A percentile compares a stretch with the other conserved stretches of the same genome.
These are phyloP conservation scores for Indri indri DNA, from an alignment of 2,113 vertebrate genomes.

Conservation along the genomic window DNA sequence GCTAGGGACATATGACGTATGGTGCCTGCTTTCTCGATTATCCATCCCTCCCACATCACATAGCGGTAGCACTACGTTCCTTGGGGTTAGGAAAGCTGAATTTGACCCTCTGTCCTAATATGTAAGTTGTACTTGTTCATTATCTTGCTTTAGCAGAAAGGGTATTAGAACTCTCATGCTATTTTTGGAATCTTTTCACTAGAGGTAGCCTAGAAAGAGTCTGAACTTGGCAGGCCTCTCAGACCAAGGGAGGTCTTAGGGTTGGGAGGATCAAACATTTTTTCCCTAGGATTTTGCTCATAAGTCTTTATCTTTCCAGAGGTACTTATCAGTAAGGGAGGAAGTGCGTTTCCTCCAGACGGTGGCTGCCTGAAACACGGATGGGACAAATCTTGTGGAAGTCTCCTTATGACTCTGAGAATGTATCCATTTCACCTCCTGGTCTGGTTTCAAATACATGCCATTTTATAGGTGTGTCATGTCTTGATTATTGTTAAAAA, in stretches of 20 bases:
- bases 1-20: neutral
- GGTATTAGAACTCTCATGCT: neutral
- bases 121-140: neutral
- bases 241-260: neutral
- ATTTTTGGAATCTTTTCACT: neutral
- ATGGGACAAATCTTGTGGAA: neutral
- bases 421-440: neutral
- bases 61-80: too few relatives aligned
- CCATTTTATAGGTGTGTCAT: neutral
- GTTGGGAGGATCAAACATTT: neutral
- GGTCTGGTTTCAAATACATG: neutral
- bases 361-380: neutral
- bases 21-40: neutral
- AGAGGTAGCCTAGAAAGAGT: neutral
- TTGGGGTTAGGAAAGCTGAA: neutral
- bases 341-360: neutral
- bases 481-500: neutral
- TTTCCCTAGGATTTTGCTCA: neutral
- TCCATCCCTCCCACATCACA: too few relatives aligned
- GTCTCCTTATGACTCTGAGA: neutral
- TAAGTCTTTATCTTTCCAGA: neutral
- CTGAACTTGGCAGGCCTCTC: neutral
- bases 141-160: neutral
- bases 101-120: neutral
- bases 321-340: neutral